Evolutionary conservation across 2,113 vertebrate genomes (phyloP), one percentile per base, ranked within the genome.

Genomic region (Parus major): DNA sequence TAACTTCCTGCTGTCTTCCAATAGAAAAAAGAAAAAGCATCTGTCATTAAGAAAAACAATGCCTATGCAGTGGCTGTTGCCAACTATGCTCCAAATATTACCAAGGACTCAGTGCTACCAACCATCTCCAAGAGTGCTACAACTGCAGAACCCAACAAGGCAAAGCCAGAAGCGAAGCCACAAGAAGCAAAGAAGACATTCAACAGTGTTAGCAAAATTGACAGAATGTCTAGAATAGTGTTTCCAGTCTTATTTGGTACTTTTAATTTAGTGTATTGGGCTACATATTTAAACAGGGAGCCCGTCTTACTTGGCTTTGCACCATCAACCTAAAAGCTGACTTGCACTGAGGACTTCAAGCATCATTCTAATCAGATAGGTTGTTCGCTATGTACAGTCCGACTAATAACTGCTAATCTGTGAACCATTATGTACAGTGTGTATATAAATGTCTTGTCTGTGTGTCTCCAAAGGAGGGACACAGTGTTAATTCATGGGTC

Each of bases 201-300:
- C 98, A 99, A 99, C 98, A 99, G 99, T 24, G 99, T 99, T 73
- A 99, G 99, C 98, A 99, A 99, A 98, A 99, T 99, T 88, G 99
- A 99, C 98, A 98, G 99, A 98, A 99, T 99, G 98, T 99, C 99
- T 93, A 98, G 99, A 97, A 99, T 99, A 98, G 98, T 99, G 95
- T 99, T 99, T 96, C 99, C 99, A 15, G 98, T 99, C 94, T 98
- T 99, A 95, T 99, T 99, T 92, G 98, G 99, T 92, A 98, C 97
- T 86, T 99, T 99, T 96, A 99, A 99, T 97, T 98, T 99, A 78
- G 99, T 99, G 87, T 99, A 99, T 94, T 99, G 99, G 99, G 99
- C 99, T 92, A 99, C 99, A 3, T 99, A 99, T 97, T 97, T 99
- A 97, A 99, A 99, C 98, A 99, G 99, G 97, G 99, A 99, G 97